Conservation (phyloP, 2,113 vertebrate species). For the Cebus imitator region DNA sequence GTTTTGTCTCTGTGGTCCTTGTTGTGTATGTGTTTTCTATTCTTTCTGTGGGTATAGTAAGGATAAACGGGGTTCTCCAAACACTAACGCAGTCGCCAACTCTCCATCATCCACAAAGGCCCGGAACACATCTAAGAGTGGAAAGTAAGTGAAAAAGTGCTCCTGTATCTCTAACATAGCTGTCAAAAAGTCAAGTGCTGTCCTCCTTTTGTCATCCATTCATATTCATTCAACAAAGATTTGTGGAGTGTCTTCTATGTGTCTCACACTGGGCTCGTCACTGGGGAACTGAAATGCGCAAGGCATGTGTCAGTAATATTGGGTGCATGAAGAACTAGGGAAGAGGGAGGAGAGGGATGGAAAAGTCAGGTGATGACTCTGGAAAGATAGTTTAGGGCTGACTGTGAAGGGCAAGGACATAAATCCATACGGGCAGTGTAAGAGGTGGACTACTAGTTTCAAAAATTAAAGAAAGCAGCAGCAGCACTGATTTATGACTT, state of each 20-base stretch:
- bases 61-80: slow-evolving; percentile 63
- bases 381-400: background rate
- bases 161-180: background rate
- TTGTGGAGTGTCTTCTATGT: background rate
- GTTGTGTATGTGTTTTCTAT: slow-evolving; percentile 28
- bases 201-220: slow-evolving; percentile 54
- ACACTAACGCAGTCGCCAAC: slow-evolving; percentile 54
- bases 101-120: slow-evolving; percentile 65
- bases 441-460: background rate
- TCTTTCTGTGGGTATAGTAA: slow-evolving; percentile 51
- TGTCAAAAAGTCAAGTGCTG: background rate
- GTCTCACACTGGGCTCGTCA: background rate
- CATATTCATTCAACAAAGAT: slow-evolving; percentile 16
- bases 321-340: background rate
- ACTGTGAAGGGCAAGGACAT: background rate
- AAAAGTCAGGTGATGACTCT: background rate
- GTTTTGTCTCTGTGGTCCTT: slow-evolving; percentile 42
- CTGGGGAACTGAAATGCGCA: background rate
- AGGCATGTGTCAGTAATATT: background rate
- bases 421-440: background rate
- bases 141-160: slow-evolving; percentile 74
- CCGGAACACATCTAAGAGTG: slow-evolving; percentile 63
- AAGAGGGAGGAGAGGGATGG: background rate
- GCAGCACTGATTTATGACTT: background rate
- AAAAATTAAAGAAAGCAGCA: slow-evolving; percentile 1